Conservation (phyloP, 2,888 invertebrate genomes). For the Crioceris asparagi region DNA sequence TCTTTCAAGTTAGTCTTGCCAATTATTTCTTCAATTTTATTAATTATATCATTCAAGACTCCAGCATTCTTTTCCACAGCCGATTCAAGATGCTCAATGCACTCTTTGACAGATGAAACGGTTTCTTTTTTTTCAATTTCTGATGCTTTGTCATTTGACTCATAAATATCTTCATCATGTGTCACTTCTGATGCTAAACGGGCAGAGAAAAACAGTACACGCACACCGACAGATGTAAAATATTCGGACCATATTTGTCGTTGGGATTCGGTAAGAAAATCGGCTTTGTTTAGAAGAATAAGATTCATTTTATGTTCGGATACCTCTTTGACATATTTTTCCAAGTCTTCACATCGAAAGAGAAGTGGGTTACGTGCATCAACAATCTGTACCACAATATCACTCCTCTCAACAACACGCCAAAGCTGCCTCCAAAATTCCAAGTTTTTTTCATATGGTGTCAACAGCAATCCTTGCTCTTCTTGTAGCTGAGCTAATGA, state of each 20-base stretch:
- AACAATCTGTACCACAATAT: slow-evolving; percentile 86
- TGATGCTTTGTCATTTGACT: slow-evolving; percentile 18
- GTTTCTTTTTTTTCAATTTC: slow-evolving; percentile 5
- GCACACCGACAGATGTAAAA: slow-evolving; percentile 58
- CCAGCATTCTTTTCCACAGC: slow-evolving; percentile 46
- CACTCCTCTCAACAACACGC: slow-evolving; percentile 95
- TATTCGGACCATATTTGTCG: slow-evolving; percentile 77
- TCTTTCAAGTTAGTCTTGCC: slow-evolving; percentile 15
- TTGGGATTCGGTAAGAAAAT: slow-evolving; percentile 73
- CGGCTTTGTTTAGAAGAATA: slow-evolving; percentile 91
- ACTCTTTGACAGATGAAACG: slow-evolving; percentile 36
- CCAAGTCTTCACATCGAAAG: slow-evolving; percentile 79
- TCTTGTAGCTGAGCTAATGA: slow-evolving; percentile 69
- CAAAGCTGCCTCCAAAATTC: slow-evolving; percentile 98
- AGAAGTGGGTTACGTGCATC: slow-evolving; percentile 94
- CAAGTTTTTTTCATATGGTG: slow-evolving; percentile 95
- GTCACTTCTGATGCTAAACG: slow-evolving; percentile 38
- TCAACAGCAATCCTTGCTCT: slow-evolving; percentile 69
- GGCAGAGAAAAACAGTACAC: slow-evolving; percentile 88
- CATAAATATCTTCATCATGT: slow-evolving; percentile 20
- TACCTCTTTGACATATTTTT: slow-evolving; percentile 63
- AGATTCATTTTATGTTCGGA: slow-evolving; percentile 62
- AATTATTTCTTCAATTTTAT: slow-evolving; percentile 38
- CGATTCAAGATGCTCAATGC: slow-evolving; percentile 42
- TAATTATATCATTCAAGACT: slow-evolving; percentile 45